These are phyloP conservation scores for Tridacna crocea DNA, from an alignment of 2,888 invertebrate genomes.

Conservation along the genomic window DNA sequence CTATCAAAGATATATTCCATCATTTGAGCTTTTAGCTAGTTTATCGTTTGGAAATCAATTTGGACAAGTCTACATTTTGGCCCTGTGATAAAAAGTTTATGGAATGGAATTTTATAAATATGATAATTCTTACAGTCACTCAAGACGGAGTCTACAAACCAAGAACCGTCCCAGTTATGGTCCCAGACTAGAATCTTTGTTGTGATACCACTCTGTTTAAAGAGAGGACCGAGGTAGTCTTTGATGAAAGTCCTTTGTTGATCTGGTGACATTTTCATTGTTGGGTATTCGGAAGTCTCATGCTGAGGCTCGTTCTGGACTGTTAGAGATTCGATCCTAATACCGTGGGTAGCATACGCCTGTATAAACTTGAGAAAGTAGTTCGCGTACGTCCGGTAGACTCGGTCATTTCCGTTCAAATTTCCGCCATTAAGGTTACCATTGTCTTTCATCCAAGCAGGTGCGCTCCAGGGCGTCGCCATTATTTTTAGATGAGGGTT, in stretches of 20 bases:
- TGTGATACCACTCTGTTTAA: constrained; percentile 53
- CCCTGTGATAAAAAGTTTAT: too few relatives aligned
- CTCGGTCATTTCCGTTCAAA: constrained; percentile 45
- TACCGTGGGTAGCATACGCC: constrained; percentile 59
- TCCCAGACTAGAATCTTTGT: constrained; percentile 66
- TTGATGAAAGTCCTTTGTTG: constrained; percentile 57
- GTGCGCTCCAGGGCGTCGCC: constrained; percentile 65
- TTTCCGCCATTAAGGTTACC: constrained; percentile 59
- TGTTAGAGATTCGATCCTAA: constrained; percentile 55
- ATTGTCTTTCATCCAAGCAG: constrained; percentile 65
- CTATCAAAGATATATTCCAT: too few relatives aligned
- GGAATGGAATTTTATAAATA: too few relatives aligned
- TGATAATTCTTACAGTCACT: constrained; percentile 42
- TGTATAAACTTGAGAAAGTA: constrained; percentile 67
- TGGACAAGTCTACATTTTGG: too few relatives aligned
- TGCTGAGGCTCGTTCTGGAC: constrained; percentile 65
- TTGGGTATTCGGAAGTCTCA: constrained; percentile 50
- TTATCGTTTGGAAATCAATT: too few relatives aligned
- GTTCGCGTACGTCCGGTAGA: constrained; percentile 51
- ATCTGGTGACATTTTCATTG: constrained; percentile 63
- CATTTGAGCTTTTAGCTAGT: too few relatives aligned
- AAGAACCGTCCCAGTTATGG: constrained; percentile 63
- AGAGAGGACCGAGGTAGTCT: constrained; percentile 61
- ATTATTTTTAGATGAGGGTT: constrained; percentile 56
- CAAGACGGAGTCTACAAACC: constrained; percentile 60